These are phyloP conservation scores for Strix aluco DNA, from an alignment of 2,113 vertebrate species.

Conservation along the genomic window DNA sequence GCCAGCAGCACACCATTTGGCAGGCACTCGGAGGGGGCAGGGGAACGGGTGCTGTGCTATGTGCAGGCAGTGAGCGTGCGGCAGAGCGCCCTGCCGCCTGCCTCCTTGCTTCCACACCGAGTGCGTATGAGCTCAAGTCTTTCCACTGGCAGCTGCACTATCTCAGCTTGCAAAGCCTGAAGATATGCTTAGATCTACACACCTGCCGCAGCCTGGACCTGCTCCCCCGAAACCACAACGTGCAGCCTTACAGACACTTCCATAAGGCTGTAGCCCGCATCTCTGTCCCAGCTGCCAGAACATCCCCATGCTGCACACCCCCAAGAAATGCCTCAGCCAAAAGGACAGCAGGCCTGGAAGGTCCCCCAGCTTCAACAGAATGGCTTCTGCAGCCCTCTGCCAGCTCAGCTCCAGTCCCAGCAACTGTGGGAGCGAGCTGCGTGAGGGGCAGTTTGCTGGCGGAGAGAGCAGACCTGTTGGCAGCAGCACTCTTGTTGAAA, in stretches of 20 bases:
- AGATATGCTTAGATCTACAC: conserved; percentile 2
- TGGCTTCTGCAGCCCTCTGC: not conserved
- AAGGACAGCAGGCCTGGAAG: not conserved
- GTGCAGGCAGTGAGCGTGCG: not conserved
- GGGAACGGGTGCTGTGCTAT: not conserved
- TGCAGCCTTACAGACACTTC: not conserved
- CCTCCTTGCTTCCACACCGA: not conserved
- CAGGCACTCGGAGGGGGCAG: not conserved
- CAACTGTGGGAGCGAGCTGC: accelerated
- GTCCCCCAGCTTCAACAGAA: accelerated
- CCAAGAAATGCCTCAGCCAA: not conserved
- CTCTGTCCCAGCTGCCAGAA: not conserved
- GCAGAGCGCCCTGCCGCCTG: not conserved
- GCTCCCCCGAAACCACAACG: not conserved
- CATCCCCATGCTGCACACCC: not conserved
- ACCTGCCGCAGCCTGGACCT: not conserved
- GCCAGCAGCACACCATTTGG: not conserved
- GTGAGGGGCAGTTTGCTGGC: not conserved
- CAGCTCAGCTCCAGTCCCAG: not conserved
- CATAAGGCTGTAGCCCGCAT: accelerated
- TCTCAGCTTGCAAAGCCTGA: not conserved
- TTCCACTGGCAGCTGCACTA: not conserved
- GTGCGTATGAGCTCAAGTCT: not conserved
- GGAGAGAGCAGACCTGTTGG: not conserved
- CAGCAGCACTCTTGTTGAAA: not conserved